Evolutionary conservation across 2,888 invertebrate genomes (phyloP).

Genomic region (Drosophila nr. medialis): DNA sequence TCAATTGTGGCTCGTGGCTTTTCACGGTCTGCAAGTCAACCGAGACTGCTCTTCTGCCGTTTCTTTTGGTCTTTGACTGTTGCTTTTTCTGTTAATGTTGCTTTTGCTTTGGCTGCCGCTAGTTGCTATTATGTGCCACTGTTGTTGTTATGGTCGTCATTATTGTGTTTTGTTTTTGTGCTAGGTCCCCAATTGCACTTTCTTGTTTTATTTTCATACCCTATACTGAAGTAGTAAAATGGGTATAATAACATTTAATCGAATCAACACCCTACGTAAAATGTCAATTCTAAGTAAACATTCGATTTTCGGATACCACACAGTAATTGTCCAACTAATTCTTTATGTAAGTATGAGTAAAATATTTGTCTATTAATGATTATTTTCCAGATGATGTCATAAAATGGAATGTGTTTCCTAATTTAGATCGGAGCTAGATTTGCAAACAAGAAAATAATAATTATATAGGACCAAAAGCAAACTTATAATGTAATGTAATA

Average conservation of each 20-base stretch:
- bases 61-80: conserved; percentile 74
- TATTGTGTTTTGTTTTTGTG: conserved; percentile 30
- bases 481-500: neutral
- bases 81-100: conserved; percentile 55
- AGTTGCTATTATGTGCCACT: conserved; percentile 41
- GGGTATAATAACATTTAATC: neutral
- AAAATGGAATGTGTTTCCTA: neutral
- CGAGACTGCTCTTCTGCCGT: conserved; percentile 80
- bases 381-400: neutral
- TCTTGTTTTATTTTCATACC: conserved; percentile 23
- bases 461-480: neutral
- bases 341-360: neutral
- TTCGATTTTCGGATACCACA: neutral
- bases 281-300: neutral
- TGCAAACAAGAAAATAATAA: neutral
- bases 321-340: no score
- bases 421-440: neutral
- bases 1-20: conserved; percentile 84
- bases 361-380: neutral
- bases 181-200: conserved; percentile 26
- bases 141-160: conserved; percentile 33
- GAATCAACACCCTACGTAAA: neutral
- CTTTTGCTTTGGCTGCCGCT: conserved; percentile 35
- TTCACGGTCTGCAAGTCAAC: conserved; percentile 83
- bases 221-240: conserved; percentile 9